A percentile compares a stretch with the other conserved stretches of the same genome.
Conservation (phyloP, 2,113 vertebrate genomes). For the Globicephala melas region DNA sequence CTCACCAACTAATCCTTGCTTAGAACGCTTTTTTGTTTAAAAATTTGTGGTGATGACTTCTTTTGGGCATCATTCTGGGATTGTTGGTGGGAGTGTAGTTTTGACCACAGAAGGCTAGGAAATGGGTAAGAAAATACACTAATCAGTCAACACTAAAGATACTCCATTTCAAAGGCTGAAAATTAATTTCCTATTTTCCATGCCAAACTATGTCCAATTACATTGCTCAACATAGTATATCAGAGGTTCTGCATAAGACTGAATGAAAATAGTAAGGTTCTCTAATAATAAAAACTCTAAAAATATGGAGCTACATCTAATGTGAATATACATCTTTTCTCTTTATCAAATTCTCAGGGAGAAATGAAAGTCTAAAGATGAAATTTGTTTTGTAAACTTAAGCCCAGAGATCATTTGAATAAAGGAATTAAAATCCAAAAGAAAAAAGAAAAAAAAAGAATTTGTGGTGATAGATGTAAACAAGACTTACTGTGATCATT, state of each 20-base stretch:
- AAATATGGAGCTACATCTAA: background rate
- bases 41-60: background rate
- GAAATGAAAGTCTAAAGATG: background rate
- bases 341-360: background rate
- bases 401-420: background rate
- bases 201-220: background rate
- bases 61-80: background rate
- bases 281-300: background rate
- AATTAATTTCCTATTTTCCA: background rate
- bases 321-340: background rate
- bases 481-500: background rate
- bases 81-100: background rate
- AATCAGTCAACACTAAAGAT: background rate
- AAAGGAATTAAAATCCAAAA: background rate
- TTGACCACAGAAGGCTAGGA: background rate
- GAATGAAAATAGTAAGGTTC: background rate
- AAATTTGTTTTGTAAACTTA: background rate
- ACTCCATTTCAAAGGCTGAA: background rate
- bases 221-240: background rate
- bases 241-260: background rate
- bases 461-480: background rate
- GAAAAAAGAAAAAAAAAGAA: too few species aligned
- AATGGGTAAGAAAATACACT: background rate
- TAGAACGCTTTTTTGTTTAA: background rate
- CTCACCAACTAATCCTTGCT: background rate